phyloP scores from a whole-genome alignment of 2,113 vertebrate genomes.

The Sylvietta virens region DNA sequence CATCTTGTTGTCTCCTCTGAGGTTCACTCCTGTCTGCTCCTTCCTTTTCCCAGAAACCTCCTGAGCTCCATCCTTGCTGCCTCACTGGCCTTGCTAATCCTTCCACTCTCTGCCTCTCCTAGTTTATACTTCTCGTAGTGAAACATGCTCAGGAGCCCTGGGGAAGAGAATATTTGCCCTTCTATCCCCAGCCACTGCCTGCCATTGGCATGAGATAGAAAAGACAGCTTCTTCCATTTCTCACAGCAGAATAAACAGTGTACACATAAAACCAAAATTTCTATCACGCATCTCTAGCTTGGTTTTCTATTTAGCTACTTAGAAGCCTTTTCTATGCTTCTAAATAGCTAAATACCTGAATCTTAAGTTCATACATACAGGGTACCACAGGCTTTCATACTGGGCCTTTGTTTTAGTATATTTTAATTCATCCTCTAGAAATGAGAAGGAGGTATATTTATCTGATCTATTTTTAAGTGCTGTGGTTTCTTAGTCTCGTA shows the following conservation, averaged over 20 bases:
- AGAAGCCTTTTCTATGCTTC: background rate
- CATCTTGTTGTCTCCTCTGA: background rate
- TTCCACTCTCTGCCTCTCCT: background rate
- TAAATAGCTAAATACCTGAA: background rate
- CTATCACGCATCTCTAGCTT: background rate
- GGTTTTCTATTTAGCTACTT: too few relatives aligned
- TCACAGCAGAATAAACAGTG: background rate
- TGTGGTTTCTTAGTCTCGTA: background rate
- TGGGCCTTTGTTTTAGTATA: background rate
- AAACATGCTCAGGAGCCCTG: background rate
- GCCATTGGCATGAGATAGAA: background rate
- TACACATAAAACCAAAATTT: background rate
- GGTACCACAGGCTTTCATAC: background rate
- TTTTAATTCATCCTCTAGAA: background rate
- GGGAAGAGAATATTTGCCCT: background rate
- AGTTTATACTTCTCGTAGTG: background rate
- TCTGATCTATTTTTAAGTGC: background rate
- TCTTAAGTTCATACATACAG: background rate
- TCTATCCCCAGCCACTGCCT: background rate
- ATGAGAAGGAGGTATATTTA: background rate
- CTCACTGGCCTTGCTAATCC: background rate
- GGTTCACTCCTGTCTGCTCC: background rate
- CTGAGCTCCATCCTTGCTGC: background rate
- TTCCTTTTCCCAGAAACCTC: background rate
- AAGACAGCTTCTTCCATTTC: background rate